phyloP scores from a whole-genome alignment of 2,888 invertebrate species.

The Lasioglossum vierecki region DNA sequence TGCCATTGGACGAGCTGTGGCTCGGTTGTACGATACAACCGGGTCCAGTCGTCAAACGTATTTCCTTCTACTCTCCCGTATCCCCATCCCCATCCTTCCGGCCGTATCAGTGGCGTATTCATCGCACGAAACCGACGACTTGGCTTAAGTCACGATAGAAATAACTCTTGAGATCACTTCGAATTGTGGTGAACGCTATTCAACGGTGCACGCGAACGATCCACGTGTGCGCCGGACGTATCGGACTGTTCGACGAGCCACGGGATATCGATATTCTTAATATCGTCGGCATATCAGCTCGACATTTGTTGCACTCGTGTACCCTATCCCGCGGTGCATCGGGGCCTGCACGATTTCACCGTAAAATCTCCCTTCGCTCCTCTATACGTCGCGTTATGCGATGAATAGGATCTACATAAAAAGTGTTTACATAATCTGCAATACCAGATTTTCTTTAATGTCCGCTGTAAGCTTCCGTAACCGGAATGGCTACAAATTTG shows the following conservation, averaged over 20 bases:
- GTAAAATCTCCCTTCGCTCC: not conserved
- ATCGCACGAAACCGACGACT: conserved; percentile 43
- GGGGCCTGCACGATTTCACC: not conserved
- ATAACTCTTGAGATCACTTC: conserved; percentile 41
- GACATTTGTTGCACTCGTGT: conserved; percentile 1
- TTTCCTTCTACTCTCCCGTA: conserved; percentile 33
- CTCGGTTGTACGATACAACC: conserved; percentile 65
- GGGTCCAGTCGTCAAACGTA: conserved; percentile 64
- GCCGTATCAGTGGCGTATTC: conserved; percentile 58
- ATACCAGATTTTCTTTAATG: not conserved
- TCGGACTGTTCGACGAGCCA: conserved; percentile 27
- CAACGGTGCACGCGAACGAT: not conserved
- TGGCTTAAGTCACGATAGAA: conserved; percentile 41
- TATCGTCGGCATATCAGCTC: not conserved
- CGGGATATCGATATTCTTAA: conserved; percentile 13
- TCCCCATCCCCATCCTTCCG: conserved; percentile 6
- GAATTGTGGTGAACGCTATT: conserved; percentile 4
- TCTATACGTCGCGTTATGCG: not conserved
- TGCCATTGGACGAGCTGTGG: conserved; percentile 60
- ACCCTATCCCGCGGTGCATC: not conserved
- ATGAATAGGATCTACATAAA: not conserved
- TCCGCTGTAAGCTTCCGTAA: not conserved
- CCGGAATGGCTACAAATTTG: no score
- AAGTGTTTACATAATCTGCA: not conserved
- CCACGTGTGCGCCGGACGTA: conserved; percentile 6